Evolutionary conservation across 1,140 invertebrate genomes (phyloP), one percentile per base, ranked within the genome.

Genomic region (Plectus sambesii): DNA sequence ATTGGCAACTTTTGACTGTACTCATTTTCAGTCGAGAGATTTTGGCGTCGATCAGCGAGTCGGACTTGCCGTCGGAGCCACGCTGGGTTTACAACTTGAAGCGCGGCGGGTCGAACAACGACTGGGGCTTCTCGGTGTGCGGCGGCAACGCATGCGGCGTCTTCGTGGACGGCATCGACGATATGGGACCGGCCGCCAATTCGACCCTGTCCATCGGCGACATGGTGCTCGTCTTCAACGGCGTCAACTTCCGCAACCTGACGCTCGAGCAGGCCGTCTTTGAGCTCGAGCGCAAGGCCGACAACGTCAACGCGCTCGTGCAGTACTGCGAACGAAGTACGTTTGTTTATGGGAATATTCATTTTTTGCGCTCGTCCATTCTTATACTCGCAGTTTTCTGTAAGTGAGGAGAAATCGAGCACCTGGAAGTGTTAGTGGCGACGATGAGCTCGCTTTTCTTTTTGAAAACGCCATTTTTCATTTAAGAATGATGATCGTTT

Each of bases 71-170:
- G 30, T n/a, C n/a, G n/a, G n/a, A n/a, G 36, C 36, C 5, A 42
- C 41, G 12, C 41, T 42, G 5, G 41, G 26, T 5, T 30, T 42
- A 15, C 26, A 23, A 23, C 41, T 27, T n/a, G 24, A 17, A 12
- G 36, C 26, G 37, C 24, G 44, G 26, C 27, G 53, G 25, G 40
- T 50, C n/a, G 30, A 40, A 36, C 47, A 56, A 22, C 49, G 30
- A 4, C 23, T 48, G 25, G 37, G 33, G 22, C 40, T 33, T 25
- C 37, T 57, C 6, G 47, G 24, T 58, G 22, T 57, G 53, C 27
- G 56, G 56, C 36, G 56, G 56, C 42, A 58, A 58, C 39, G 56
- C 55, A 5, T 51, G 47, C 15, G 53, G 55, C n/a, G 51, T 55
- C 20, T 39, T 55, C 20, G 3, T 20, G n/a, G 51, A 53, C 2